phyloP scores from a whole-genome alignment of 2,888 invertebrate genomes.

The Calliscelio sp. region DNA sequence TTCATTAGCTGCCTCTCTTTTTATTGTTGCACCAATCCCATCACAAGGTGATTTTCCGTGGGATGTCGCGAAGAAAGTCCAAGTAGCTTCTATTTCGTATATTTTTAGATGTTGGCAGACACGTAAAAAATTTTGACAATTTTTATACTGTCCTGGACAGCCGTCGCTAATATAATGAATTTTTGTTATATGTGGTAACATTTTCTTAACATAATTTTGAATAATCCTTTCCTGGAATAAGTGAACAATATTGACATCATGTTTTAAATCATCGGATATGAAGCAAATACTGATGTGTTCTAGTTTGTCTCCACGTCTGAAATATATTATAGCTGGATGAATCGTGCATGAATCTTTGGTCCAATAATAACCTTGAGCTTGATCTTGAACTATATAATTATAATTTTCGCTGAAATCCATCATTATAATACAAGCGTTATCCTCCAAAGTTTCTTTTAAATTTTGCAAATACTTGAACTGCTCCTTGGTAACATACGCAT shows the following conservation, averaged over 20 bases:
- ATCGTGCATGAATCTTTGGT: constrained; percentile 33
- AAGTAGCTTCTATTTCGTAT: neutral
- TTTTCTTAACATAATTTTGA: constrained; percentile 11
- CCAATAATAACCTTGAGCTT: constrained; percentile 40
- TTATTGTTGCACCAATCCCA: constrained; percentile 26
- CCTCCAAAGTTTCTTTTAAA: constrained; percentile 8
- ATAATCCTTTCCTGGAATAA: constrained; percentile 2
- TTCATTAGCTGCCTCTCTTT: constrained; percentile 16
- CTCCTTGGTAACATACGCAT: constrained; percentile 5
- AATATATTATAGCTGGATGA: constrained; percentile 39
- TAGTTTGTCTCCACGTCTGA: constrained; percentile 14
- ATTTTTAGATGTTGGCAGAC: constrained; percentile 12
- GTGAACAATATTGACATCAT: constrained; percentile 19
- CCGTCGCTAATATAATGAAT: constrained; percentile 42
- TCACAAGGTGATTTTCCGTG: constrained; percentile 27
- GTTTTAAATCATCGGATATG: constrained; percentile 41
- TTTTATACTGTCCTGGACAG: constrained; percentile 40
- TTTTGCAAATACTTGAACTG: neutral
- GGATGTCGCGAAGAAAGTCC: constrained; percentile 18
- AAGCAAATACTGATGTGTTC: constrained; percentile 10
- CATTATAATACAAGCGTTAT: constrained; percentile 18
- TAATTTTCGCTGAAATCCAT: constrained; percentile 45
- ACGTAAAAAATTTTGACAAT: constrained; percentile 17
- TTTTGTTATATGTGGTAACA: neutral
- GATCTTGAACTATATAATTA: constrained; percentile 17